Percentiles rank a stretch among this genome's conserved stretches.
phyloP scores from a whole-genome alignment of 2,888 invertebrate genomes.

The Perizoma affinitatum region DNA sequence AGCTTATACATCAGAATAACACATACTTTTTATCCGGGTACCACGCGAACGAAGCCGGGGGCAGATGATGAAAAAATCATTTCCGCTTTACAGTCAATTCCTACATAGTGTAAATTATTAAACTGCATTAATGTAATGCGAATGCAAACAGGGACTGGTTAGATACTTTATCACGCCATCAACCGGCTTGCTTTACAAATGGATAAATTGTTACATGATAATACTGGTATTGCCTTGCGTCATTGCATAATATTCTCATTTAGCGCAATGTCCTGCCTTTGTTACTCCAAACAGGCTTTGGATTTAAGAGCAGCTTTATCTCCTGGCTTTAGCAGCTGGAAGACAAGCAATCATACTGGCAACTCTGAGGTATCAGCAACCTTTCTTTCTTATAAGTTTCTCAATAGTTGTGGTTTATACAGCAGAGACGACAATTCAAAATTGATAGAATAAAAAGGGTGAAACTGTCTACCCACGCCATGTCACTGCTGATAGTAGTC shows the following conservation, averaged over 20 bases:
- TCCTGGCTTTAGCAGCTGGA: neutral
- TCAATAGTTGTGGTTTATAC: too few relatives aligned
- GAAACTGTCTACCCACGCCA: too few relatives aligned
- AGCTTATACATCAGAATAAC: too few relatives aligned
- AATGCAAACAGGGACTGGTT: conserved; percentile 17
- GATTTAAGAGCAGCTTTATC: conserved; percentile 2
- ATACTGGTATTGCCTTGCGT: conserved; percentile 26
- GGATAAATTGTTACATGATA: conserved; percentile 20
- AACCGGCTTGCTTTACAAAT: conserved; percentile 19
- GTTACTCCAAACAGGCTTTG: neutral
- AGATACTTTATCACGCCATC: conserved; percentile 27
- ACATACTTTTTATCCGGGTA: too few relatives aligned
- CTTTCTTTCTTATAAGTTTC: too few relatives aligned
- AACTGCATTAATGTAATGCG: conserved; percentile 19
- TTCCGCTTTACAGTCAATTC: conserved; percentile 20
- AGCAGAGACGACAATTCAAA: too few relatives aligned
- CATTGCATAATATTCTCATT: conserved; percentile 35
- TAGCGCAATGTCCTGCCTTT: conserved; percentile 16
- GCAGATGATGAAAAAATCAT: conserved; percentile 15
- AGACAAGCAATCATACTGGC: too few relatives aligned
- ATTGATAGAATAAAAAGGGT: too few relatives aligned
- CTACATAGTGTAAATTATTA: conserved; percentile 14
- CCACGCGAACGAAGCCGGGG: too few relatives aligned
- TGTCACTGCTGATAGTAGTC: too few relatives aligned
- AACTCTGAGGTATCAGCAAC: too few relatives aligned